Evolutionary conservation across 2,797 vertebrate species (phyloP).

Genomic region (Botia kubotai): DNA sequence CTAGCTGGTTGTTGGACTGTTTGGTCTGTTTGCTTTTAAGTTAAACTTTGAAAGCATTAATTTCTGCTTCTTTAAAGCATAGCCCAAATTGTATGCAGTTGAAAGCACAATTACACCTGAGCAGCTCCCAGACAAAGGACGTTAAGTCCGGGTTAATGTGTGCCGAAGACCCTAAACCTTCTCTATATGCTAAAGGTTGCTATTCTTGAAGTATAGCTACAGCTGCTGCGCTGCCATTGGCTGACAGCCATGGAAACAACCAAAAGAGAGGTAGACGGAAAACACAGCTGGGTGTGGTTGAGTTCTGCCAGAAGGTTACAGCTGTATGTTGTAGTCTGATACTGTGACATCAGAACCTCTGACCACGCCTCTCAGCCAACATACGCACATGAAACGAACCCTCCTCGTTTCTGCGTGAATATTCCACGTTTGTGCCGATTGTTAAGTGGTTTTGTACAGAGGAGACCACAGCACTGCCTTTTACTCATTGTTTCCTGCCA

Average conservation of each 20-base stretch:
- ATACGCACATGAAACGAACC: neutral
- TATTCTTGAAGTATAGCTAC: conserved; percentile 28
- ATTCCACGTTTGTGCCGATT: neutral
- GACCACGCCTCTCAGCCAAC: neutral
- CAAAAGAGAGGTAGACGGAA: conserved; percentile 28
- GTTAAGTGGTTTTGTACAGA: neutral
- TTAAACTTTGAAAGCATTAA: neutral
- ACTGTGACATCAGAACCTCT: conserved; percentile 18
- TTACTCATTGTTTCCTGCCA: neutral
- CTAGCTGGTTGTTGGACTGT: no score
- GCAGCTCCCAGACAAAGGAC: conserved; percentile 31
- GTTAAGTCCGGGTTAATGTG: neutral
- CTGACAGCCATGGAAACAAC: conserved; percentile 25
- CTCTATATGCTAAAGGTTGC: conserved; percentile 22
- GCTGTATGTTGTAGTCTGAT: neutral
- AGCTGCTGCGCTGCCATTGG: conserved; percentile 20
- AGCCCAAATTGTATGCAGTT: neutral
- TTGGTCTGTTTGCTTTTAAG: neutral
- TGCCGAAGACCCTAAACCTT: conserved; percentile 3
- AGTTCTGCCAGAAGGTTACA: conserved; percentile 27
- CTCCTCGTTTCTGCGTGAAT: neutral
- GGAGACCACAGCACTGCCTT: neutral
- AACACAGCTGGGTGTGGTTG: conserved; percentile 34
- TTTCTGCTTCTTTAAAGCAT: neutral
- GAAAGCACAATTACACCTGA: neutral